Evolutionary conservation across 2,888 invertebrate species (phyloP).

Genomic region (Acanthopleura granulata): DNA sequence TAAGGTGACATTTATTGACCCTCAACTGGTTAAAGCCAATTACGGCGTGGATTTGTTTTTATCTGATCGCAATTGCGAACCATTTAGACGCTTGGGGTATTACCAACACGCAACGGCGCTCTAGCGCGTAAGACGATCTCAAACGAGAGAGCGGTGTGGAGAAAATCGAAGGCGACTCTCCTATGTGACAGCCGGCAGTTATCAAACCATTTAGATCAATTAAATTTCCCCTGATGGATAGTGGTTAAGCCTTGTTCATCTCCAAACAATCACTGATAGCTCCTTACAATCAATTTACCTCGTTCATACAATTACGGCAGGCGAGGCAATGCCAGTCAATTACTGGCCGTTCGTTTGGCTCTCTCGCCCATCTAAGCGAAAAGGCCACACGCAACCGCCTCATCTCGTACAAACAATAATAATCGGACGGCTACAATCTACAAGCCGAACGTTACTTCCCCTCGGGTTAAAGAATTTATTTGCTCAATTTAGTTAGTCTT

Average conservation of each 20-base stretch:
- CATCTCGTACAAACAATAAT: neutral
- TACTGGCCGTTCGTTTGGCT: too few relatives aligned
- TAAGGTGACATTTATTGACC: conserved; percentile 8
- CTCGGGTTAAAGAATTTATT: conserved; percentile 7
- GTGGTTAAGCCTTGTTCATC: conserved; percentile 10
- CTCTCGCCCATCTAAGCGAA: too few relatives aligned
- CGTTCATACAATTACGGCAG: conserved; percentile 1
- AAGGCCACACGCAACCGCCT: neutral
- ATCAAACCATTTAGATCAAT: conserved; percentile 10
- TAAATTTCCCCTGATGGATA: conserved; percentile 8
- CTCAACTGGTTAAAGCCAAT: conserved; percentile 5
- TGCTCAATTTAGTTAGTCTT: conserved; percentile 1
- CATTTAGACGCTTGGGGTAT: conserved; percentile 4
- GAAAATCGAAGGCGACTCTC: neutral
- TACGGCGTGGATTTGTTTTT: conserved; percentile 3
- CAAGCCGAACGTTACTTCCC: neutral
- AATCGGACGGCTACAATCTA: conserved; percentile 4
- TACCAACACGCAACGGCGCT: neutral
- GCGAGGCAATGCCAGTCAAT: neutral
- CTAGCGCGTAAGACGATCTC: neutral
- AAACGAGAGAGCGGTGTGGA: neutral
- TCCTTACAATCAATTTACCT: conserved; percentile 1
- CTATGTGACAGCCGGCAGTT: conserved; percentile 4
- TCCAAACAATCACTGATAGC: conserved; percentile 8
- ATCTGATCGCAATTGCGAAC: conserved; percentile 10